These are phyloP conservation scores for Lates japonicus DNA, from an alignment of 2,797 vertebrate genomes.

Conservation along the genomic window DNA sequence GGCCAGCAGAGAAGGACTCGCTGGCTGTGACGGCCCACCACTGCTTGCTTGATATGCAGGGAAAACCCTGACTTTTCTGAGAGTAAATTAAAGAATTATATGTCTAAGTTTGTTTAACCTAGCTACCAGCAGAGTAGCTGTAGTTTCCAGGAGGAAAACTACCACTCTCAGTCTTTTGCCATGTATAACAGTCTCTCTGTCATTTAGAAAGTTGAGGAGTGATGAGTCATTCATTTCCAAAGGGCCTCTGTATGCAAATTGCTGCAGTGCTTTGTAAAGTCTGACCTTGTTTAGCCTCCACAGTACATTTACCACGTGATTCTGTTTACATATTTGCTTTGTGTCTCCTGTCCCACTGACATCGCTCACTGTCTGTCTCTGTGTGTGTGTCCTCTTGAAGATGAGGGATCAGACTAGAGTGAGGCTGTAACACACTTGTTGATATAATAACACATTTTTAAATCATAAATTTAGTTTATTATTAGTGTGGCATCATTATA, in stretches of 20 bases:
- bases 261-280: neutral
- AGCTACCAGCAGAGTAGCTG: neutral
- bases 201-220: neutral
- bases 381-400: too few relatives aligned
- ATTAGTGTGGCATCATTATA: too few relatives aligned
- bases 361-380: too few relatives aligned
- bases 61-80: neutral
- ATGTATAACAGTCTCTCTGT: neutral
- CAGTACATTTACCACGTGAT: neutral
- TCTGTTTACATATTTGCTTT: neutral
- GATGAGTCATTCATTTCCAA: conserved; percentile 1
- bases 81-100: neutral
- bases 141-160: neutral
- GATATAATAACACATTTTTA: too few relatives aligned
- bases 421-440: too few relatives aligned
- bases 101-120: neutral
- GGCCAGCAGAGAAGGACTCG: too few relatives aligned
- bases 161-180: neutral
- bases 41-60: neutral
- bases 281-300: neutral
- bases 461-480: too few relatives aligned
- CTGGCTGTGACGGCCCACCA: too few relatives aligned
- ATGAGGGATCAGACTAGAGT: too few relatives aligned
- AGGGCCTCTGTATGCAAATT: neutral
- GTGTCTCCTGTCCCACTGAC: neutral